Evolutionary conservation across 2,797 vertebrate genomes (phyloP).

Genomic region (Spea hammondii): DNA sequence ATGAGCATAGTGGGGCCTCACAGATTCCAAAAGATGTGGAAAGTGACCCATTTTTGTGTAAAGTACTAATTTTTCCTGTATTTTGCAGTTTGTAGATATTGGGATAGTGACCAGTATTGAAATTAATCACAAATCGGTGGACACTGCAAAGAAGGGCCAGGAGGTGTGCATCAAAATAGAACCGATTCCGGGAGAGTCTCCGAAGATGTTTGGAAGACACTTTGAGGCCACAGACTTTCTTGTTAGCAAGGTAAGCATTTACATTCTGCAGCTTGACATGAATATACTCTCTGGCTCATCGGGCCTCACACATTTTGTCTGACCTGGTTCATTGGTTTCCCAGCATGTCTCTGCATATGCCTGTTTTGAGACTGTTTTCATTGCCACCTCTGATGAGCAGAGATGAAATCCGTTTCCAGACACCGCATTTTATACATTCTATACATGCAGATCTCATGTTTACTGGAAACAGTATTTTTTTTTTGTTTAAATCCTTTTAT

Average conservation of each 20-base stretch:
- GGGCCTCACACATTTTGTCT: too few relatives aligned
- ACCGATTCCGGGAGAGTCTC: slow-evolving; percentile 92
- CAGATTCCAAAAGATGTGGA: too few relatives aligned
- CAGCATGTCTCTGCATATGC: too few relatives aligned
- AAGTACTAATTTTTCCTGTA: neutral
- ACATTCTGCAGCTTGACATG: neutral
- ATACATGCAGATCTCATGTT: too few relatives aligned
- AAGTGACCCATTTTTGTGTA: neutral
- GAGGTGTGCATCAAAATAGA: slow-evolving; percentile 98
- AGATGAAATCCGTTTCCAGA: too few relatives aligned
- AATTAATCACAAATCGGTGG: slow-evolving; percentile 92
- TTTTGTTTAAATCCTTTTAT: too few relatives aligned
- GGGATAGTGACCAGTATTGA: slow-evolving; percentile 95
- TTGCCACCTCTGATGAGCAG: too few relatives aligned
- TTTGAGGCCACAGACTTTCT: slow-evolving; percentile 94
- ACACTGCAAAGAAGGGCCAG: slow-evolving; percentile 92
- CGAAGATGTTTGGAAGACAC: slow-evolving; percentile 97
- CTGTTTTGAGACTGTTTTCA: too few relatives aligned
- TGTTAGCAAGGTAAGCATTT: slow-evolving; percentile 85
- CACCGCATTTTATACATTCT: too few relatives aligned
- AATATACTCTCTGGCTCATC: neutral
- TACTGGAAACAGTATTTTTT: too few relatives aligned
- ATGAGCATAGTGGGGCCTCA: too few relatives aligned
- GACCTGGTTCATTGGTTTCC: too few relatives aligned
- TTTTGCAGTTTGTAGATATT: slow-evolving; percentile 89